Percentiles rank a stretch among this genome's conserved stretches.
phyloP scores from a whole-genome alignment of 2,113 vertebrate genomes.

The Urocynchramus pylzowi region DNA sequence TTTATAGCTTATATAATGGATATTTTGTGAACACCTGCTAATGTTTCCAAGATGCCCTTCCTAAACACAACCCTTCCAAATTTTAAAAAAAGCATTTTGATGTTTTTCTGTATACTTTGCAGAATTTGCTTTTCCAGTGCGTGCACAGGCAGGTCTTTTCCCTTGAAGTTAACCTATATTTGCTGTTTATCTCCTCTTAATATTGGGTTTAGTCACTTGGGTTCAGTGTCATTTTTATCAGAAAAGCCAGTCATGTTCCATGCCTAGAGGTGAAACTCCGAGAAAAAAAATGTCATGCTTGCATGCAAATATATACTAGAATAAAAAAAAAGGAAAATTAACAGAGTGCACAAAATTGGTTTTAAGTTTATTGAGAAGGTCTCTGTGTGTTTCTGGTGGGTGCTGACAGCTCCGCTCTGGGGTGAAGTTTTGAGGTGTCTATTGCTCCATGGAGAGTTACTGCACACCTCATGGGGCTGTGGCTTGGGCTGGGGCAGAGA shows the following conservation, averaged over 20 bases:
- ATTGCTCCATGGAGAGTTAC: fast-evolving
- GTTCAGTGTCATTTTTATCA: neutral
- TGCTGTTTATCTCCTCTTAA: neutral
- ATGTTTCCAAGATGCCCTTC: neutral
- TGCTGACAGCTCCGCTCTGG: neutral
- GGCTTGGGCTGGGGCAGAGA: neutral
- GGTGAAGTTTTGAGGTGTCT: neutral
- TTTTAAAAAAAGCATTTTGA: neutral
- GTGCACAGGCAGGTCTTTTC: neutral
- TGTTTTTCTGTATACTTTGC: neutral
- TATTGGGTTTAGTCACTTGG: neutral
- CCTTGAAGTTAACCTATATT: neutral
- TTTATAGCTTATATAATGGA: neutral
- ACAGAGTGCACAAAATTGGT: neutral
- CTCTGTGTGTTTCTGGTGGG: neutral
- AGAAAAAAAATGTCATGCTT: neutral
- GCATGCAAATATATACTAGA: neutral
- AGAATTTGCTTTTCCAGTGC: neutral
- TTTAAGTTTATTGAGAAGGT: neutral
- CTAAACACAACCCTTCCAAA: neutral
- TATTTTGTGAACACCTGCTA: neutral
- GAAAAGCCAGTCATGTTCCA: neutral
- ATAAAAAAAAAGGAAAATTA: neutral
- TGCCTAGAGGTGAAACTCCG: neutral
- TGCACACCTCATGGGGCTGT: neutral